Evolutionary conservation across 1,140 invertebrate genomes (phyloP).

Genomic region (Drosophila ambigua): DNA sequence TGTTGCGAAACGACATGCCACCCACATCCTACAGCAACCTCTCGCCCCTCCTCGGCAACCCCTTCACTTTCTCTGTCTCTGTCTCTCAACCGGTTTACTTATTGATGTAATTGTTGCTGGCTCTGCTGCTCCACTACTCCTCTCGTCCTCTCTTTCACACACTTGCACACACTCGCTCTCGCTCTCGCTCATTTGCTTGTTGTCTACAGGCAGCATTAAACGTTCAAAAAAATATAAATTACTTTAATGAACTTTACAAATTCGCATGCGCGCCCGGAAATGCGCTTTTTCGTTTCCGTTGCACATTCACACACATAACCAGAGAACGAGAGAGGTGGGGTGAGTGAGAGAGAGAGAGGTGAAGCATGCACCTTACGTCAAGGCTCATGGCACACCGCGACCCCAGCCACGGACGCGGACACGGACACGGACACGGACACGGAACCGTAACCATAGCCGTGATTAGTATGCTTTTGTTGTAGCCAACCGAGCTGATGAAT

Average conservation of each 20-base stretch:
- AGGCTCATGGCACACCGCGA: conserved; percentile 36
- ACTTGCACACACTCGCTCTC: background rate
- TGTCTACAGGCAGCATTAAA: conserved; percentile 68
- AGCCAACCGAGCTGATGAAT: conserved; percentile 61
- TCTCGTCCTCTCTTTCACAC: background rate
- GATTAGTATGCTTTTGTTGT: conserved; percentile 79
- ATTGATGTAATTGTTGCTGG: conserved; percentile 78
- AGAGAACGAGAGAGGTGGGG: background rate
- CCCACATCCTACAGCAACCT: conserved; percentile 13
- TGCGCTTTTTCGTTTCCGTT: conserved; percentile 77
- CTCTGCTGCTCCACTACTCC: background rate
- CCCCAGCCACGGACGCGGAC: conserved; percentile 28
- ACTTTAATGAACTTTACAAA: conserved; percentile 83
- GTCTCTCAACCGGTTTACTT: conserved; percentile 43
- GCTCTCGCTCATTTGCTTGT: conserved; percentile 12
- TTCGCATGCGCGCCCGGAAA: conserved; percentile 78
- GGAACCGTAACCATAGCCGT: conserved; percentile 58
- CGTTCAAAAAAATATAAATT: conserved; percentile 73
- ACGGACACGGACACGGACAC: conserved; percentile 39
- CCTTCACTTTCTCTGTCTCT: background rate
- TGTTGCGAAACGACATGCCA: conserved; percentile 51
- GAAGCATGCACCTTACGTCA: conserved; percentile 51
- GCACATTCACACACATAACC: conserved; percentile 13
- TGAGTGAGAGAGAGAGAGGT: background rate
- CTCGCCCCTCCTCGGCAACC: background rate